Base-by-base conservation (phyloP, 2,113 vertebrate genomes). In the Vanacampus margaritifer region DNA sequence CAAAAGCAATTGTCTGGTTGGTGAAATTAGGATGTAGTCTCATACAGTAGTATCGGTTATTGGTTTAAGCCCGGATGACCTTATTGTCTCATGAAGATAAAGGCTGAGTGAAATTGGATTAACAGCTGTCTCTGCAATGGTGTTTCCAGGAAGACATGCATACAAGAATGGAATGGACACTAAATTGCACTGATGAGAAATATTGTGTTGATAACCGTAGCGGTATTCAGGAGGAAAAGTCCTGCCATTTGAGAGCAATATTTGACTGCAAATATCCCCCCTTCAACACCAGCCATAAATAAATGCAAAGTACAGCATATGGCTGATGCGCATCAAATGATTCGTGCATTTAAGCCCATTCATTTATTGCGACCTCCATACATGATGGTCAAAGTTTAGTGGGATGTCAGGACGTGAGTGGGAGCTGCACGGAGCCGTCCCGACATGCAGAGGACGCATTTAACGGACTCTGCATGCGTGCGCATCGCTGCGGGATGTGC, bases 401-500 rank as follows among this genome's bases (percentile, higher is more conserved):
- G 23, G 37, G 24, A 26, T 23, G 2, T 59, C 19, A 9, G 23
- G 8, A 14, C 11, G 41, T 56, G 48, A 71, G 70, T 43, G 45
- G 56, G 54, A 74, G 41, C 63, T 26, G 73, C 48, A 68, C 28
- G 2, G 78, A 43, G 65, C 26, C 32, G 35, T 56, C 36, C 67
- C 68, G 78, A 73, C 79, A 32, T 32, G 28, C 28, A 64, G 71
- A 61, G 71, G 71, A 61, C 57, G 68, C 72, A 65, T 85, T 80
- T 64, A 73, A 76, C 71, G 76, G 85, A 84, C 72, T 74, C 72
- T 83, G 43, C 65, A 37, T 53, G 80, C 65, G 41, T 53, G 80
- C 75, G 72, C 67, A 77, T 64, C 85, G 79, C 85, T 61, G 79
- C 82, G 81, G 79, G 81, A 73, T 86, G 50, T 76, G 86, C 80